phyloP scores from a whole-genome alignment of 2,113 vertebrate genomes.

The Paracanthobrama guichenoti region DNA sequence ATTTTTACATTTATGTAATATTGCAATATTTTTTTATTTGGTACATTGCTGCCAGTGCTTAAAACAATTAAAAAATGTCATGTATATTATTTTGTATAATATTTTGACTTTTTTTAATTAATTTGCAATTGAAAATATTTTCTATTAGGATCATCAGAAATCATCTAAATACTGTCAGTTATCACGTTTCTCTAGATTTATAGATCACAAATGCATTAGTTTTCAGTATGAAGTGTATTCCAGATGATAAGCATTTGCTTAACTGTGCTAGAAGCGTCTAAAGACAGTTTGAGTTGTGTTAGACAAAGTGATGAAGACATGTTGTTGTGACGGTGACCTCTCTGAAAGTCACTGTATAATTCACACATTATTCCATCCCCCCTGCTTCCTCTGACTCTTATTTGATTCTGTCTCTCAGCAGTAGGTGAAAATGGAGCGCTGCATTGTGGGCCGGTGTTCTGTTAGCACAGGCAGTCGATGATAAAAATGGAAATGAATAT shows the following conservation, averaged over 20 bases:
- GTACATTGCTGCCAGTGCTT: too few relatives aligned
- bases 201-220: background rate
- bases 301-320: too few relatives aligned
- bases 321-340: too few relatives aligned
- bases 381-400: background rate
- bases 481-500: constrained; percentile 14
- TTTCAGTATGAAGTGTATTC: background rate
- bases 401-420: background rate
- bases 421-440: background rate
- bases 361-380: too few relatives aligned
- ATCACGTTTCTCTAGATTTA: background rate
- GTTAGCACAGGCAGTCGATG: background rate
- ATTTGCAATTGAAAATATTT: too few relatives aligned
- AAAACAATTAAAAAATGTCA: too few relatives aligned
- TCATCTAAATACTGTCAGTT: background rate
- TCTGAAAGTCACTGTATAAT: too few relatives aligned
- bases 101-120: too few relatives aligned
- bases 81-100: too few relatives aligned
- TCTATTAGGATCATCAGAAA: background rate
- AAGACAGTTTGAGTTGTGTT: background rate
- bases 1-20: too few relatives aligned
- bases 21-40: too few relatives aligned
- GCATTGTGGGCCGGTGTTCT: background rate
- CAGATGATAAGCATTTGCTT: background rate
- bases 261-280: background rate